Percentiles rank a stretch among this genome's conserved stretches.
Conservation (phyloP, 2,113 vertebrate species). For the Maccullochella peelii region DNA sequence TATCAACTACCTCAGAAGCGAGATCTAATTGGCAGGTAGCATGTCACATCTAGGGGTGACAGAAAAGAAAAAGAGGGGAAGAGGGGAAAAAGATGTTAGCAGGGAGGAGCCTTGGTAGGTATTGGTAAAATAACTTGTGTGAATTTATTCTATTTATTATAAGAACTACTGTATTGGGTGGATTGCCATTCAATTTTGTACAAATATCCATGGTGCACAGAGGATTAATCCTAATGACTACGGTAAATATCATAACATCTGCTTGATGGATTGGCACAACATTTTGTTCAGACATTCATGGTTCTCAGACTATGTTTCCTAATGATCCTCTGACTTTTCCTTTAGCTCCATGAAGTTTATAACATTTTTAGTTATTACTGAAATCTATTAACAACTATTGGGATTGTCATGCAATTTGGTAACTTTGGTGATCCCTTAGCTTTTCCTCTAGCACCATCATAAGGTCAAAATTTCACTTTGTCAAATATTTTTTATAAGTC, state of each 20-base stretch:
- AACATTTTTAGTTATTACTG: not conserved
- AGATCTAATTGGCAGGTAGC: slow-evolving; percentile 66
- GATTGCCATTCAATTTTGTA: not conserved
- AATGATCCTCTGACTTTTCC: not conserved
- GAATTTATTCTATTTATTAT: not conserved
- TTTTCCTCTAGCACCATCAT: no score
- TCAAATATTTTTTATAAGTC: no score
- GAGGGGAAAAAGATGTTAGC: not conserved
- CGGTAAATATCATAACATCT: not conserved
- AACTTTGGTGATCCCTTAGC: no score
- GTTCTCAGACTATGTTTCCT: not conserved
- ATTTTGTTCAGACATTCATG: not conserved
- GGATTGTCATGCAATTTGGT: not conserved
- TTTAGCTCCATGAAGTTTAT: not conserved
- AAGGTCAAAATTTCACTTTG: no score
- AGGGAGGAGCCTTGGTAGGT: not conserved
- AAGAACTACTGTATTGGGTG: not conserved
- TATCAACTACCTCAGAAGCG: slow-evolving; percentile 53
- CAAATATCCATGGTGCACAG: not conserved
- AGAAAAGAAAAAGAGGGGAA: slow-evolving; percentile 18
- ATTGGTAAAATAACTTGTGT: slow-evolving; percentile 2
- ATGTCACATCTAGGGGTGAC: slow-evolving; percentile 51
- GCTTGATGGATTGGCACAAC: not conserved
- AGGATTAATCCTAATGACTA: not conserved
- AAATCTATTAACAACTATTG: not conserved